Conservation (phyloP, 2,113 vertebrate species). For the Machaerirhynchus nigripectus region DNA sequence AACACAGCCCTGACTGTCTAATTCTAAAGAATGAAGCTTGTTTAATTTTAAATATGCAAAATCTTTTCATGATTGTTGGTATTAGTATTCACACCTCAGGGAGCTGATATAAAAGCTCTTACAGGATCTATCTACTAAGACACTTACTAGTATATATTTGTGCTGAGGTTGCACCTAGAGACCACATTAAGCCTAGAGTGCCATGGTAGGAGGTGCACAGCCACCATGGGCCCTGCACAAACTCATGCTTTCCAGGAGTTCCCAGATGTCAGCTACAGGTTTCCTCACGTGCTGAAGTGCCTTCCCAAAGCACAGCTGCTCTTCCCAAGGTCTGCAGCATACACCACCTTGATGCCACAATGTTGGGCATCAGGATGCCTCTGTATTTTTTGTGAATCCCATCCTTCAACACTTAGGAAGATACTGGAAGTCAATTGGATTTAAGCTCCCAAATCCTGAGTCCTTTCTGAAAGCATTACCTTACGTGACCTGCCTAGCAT, state of each 20-base stretch:
- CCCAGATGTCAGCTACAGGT: not conserved
- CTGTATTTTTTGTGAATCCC: not conserved
- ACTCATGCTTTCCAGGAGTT: not conserved
- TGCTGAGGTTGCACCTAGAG: not conserved
- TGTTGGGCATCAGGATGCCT: not conserved
- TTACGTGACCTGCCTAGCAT: not conserved
- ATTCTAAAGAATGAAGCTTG: not conserved
- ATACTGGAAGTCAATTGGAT: constrained; percentile 22
- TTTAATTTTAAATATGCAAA: constrained; percentile 17
- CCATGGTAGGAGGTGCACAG: not conserved
- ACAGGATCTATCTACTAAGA: not conserved
- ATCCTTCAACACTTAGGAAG: constrained; percentile 5
- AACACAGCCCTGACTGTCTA: not conserved
- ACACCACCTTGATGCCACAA: not conserved
- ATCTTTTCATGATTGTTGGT: not conserved
- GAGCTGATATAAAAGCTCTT: not conserved
- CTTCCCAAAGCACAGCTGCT: not conserved
- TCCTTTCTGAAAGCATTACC: constrained; percentile 11
- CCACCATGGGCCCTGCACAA: not conserved
- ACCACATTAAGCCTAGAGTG: not conserved
- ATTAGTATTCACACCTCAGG: not conserved
- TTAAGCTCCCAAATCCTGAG: constrained; percentile 12
- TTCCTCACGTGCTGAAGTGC: not conserved
- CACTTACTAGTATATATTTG: not conserved
- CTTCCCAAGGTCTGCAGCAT: not conserved